A percentile compares a stretch with the other conserved stretches of the same genome.
phyloP scores from a whole-genome alignment of 1,140 invertebrate genomes.

The Drosophila sulfurigaster region DNA sequence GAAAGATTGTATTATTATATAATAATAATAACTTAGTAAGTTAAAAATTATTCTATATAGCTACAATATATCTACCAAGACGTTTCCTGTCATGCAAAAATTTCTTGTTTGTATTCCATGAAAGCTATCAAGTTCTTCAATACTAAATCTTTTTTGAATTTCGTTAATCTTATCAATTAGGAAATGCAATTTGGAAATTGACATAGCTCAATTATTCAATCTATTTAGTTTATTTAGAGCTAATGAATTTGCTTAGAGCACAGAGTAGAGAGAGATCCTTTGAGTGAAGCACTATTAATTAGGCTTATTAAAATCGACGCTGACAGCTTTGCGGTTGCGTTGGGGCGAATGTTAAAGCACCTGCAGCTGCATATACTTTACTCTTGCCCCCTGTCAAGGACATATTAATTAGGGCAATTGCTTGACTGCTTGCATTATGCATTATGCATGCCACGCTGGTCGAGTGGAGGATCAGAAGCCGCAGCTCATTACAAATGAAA shows the following conservation, averaged over 20 bases:
- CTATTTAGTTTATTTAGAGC: constrained; percentile 25
- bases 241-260: constrained; percentile 52
- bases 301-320: constrained; percentile 76
- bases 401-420: constrained; percentile 81
- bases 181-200: constrained; percentile 1
- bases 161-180: neutral
- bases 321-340: constrained; percentile 67
- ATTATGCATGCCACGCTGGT: constrained; percentile 58
- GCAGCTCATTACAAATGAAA: constrained; percentile 79
- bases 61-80: too few relatives aligned
- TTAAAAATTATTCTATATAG: too few relatives aligned
- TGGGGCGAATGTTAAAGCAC: constrained; percentile 29
- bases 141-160: neutral
- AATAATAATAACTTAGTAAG: too few relatives aligned
- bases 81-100: too few relatives aligned
- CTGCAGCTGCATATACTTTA: neutral
- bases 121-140: neutral
- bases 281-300: constrained; percentile 69
- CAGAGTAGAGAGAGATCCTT: constrained; percentile 28
- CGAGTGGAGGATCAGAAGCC: constrained; percentile 28
- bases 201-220: constrained; percentile 25
- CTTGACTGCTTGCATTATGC: constrained; percentile 69
- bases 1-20: too few relatives aligned
- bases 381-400: constrained; percentile 52
- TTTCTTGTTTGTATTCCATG: neutral